phyloP scores from a whole-genome alignment of 2,113 vertebrate species.

The Murina feae region DNA sequence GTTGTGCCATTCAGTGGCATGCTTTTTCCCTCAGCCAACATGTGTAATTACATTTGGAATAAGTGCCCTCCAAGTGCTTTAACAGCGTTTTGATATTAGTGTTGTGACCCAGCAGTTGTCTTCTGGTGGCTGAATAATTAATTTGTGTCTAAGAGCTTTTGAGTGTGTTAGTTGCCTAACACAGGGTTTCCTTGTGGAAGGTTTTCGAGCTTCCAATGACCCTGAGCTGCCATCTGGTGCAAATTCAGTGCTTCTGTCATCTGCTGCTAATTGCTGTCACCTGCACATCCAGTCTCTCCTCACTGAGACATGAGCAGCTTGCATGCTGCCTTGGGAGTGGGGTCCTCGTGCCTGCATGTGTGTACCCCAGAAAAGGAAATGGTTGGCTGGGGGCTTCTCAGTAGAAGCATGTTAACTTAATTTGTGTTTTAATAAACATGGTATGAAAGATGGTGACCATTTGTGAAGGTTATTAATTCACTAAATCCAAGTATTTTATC shows the following conservation, averaged over 20 bases:
- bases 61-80: constrained; percentile 51
- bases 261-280: constrained; percentile 94
- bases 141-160: constrained; percentile 65
- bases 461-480: constrained; percentile 2
- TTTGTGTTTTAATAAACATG: background rate
- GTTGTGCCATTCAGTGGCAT: background rate
- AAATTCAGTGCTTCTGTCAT: constrained; percentile 88
- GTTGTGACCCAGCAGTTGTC: constrained; percentile 62
- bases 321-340: constrained; percentile 50
- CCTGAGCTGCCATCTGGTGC: constrained; percentile 91
- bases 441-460: background rate
- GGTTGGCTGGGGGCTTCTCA: background rate
- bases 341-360: fast-evolving
- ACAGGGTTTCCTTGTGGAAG: constrained; percentile 74
- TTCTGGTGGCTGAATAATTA: constrained; percentile 72
- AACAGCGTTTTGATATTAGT: constrained; percentile 39
- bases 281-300: constrained; percentile 83
- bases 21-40: background rate
- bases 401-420: background rate
- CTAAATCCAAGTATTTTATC: constrained; percentile 25
- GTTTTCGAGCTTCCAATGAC: constrained; percentile 83
- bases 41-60: constrained; percentile 8
- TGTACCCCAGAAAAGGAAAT: background rate
- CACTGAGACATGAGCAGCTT: constrained; percentile 79
- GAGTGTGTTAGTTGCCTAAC: constrained; percentile 67